Evolutionary conservation across 92 coral and sea anemone genomes (phyloP).

Genomic region (Anthopleura xanthogrammica): DNA sequence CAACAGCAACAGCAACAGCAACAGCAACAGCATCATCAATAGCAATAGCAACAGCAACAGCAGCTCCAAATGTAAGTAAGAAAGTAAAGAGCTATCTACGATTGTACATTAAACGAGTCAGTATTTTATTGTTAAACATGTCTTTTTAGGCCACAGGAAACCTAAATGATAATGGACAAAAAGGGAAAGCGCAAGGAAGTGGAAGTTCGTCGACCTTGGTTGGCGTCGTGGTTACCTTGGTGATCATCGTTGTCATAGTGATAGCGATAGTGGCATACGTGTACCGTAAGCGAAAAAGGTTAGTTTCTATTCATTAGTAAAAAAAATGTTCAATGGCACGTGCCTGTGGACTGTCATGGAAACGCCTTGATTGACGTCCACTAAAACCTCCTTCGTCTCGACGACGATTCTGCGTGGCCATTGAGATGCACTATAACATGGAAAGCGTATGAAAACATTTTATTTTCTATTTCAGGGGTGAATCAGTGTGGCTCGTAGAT

Average conservation of each 20-base stretch:
- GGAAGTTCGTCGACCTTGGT: not conserved
- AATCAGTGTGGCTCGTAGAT: not conserved
- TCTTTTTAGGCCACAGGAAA: not conserved
- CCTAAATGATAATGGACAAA: not conserved
- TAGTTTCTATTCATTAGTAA: not conserved
- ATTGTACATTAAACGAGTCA: too few relatives aligned
- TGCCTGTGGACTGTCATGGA: not conserved
- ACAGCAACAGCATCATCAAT: not conserved
- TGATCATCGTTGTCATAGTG: slow-evolving; percentile 6
- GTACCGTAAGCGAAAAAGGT: not conserved
- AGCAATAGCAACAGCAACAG: not conserved
- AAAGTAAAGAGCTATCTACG: too few relatives aligned
- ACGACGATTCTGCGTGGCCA: too few relatives aligned
- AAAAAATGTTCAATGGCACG: too few relatives aligned
- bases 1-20: not conserved
- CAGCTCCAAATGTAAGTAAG: not conserved
- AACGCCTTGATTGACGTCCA: not conserved
- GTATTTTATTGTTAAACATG: too few relatives aligned
- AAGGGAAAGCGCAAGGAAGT: not conserved
- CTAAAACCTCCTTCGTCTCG: too few relatives aligned
- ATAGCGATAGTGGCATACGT: not conserved
- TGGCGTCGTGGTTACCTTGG: slow-evolving; percentile 2
- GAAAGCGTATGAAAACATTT: not conserved
- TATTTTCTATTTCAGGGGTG: not conserved
- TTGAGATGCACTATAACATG: too few relatives aligned